Percentiles rank a stretch among this genome's conserved stretches.
Conservation (phyloP, 2,888 invertebrate species). For the Trissolcus japonicus region DNA sequence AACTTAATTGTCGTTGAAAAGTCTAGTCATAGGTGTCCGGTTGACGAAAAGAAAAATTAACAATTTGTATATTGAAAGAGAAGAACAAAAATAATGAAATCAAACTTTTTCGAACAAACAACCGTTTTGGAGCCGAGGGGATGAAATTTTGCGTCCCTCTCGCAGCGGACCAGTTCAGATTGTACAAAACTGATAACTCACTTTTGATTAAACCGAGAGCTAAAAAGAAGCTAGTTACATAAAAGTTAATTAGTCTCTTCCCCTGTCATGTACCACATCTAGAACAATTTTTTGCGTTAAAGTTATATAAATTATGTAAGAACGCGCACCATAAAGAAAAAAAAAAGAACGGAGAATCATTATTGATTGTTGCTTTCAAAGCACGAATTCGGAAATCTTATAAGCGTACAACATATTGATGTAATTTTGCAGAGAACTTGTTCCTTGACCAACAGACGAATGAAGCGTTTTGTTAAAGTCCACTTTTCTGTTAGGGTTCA, state of each 20-base stretch:
- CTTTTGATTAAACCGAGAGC: slow-evolving; percentile 20
- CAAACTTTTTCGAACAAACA: no score
- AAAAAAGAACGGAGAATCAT: not conserved
- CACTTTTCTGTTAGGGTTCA: no score
- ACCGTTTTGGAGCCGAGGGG: no score
- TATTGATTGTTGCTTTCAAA: no score
- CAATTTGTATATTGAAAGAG: not conserved
- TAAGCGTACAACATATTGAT: no score
- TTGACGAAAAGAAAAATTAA: not conserved
- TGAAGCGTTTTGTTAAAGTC: no score
- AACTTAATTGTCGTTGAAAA: slow-evolving; percentile 32
- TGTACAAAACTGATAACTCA: no score
- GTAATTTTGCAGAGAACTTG: no score
- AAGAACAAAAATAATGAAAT: not conserved
- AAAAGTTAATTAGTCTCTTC: slow-evolving; percentile 39
- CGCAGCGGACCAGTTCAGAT: no score
- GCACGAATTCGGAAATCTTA: no score
- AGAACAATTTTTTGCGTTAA: slow-evolving; percentile 18
- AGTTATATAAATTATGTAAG: slow-evolving; percentile 26
- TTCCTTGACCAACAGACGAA: no score
- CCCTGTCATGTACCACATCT: slow-evolving; percentile 17
- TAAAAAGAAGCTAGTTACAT: slow-evolving; percentile 35
- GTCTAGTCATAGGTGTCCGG: slow-evolving; percentile 27
- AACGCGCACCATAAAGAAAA: not conserved
- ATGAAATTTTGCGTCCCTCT: no score